Conservation (phyloP, 2,888 invertebrate genomes). For the Muschampia plurimacula region DNA sequence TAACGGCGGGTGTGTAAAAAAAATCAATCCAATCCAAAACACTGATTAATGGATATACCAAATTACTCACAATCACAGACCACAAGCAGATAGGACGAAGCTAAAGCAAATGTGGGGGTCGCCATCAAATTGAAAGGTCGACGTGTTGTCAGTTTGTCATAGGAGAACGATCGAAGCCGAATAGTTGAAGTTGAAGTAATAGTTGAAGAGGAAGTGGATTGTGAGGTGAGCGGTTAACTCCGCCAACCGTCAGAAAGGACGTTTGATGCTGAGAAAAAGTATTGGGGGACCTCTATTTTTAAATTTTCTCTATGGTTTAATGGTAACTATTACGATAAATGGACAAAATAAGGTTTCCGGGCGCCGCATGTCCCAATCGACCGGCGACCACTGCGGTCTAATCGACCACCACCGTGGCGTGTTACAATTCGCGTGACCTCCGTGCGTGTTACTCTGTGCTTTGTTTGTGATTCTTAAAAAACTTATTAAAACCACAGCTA, state of each 20-base stretch:
- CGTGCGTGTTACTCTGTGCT: constrained; percentile 50
- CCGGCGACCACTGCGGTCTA: constrained; percentile 59
- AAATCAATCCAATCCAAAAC: not conserved
- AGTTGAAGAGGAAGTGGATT: not conserved
- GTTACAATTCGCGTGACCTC: constrained; percentile 61
- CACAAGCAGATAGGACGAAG: not conserved
- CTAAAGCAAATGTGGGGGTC: not conserved
- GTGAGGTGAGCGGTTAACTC: not conserved
- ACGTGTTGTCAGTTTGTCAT: not conserved
- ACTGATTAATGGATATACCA: no score
- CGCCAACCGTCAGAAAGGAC: no score
- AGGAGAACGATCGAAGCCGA: not conserved
- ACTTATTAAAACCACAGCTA: constrained; percentile 68
- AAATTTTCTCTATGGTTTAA: not conserved
- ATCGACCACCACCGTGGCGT: constrained; percentile 59
- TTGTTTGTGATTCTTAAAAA: constrained; percentile 77
- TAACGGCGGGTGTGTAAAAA: not conserved
- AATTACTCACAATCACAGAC: not conserved
- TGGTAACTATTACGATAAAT: constrained; percentile 16
- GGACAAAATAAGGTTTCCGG: constrained; percentile 18
- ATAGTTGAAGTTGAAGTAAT: not conserved
- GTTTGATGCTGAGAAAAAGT: not conserved
- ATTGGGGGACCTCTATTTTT: not conserved
- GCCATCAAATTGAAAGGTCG: not conserved
- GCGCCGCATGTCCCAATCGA: constrained; percentile 43